A percentile compares a stretch with the other conserved stretches of the same genome.
Evolutionary conservation across 2,797 vertebrate genomes (phyloP).

Genomic region (Thaleichthys pacificus): DNA sequence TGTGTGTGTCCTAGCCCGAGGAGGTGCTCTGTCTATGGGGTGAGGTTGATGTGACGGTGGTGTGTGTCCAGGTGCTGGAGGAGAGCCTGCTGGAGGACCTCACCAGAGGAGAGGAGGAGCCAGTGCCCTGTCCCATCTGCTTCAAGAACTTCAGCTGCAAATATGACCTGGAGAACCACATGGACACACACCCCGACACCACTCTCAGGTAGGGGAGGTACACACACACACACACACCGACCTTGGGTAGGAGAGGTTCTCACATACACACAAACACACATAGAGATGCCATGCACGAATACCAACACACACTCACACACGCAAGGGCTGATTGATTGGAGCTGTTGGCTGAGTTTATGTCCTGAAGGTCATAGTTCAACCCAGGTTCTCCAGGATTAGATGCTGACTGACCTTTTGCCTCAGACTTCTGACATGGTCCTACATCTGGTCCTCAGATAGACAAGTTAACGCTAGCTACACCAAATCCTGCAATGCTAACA

Average conservation of each 20-base stretch:
- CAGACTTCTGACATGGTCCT: neutral
- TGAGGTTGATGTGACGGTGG: neutral
- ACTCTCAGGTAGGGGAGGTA: slow-evolving; percentile 80
- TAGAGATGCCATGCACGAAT: neutral
- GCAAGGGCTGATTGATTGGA: neutral
- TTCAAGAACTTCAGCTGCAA: slow-evolving; percentile 90
- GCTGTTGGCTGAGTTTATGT: no score
- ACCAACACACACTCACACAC: slow-evolving; percentile 16
- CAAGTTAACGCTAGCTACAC: neutral
- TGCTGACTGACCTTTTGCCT: neutral
- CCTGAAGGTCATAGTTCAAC: neutral
- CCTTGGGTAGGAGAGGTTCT: neutral
- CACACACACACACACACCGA: slow-evolving; percentile 11
- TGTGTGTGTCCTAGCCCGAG: neutral
- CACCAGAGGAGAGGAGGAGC: slow-evolving; percentile 77
- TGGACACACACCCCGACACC: slow-evolving; percentile 94
- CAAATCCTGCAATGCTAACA: neutral
- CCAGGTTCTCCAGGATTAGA: neutral
- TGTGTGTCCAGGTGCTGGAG: slow-evolving; percentile 77
- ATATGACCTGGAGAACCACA: slow-evolving; percentile 88
- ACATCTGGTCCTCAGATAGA: neutral
- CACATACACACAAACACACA: slow-evolving; percentile 6
- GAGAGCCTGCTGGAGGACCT: slow-evolving; percentile 70
- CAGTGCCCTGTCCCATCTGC: slow-evolving; percentile 88
- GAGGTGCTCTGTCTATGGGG: neutral